Evolutionary conservation across 2,888 invertebrate species (phyloP).

Genomic region (Furcula furcula): DNA sequence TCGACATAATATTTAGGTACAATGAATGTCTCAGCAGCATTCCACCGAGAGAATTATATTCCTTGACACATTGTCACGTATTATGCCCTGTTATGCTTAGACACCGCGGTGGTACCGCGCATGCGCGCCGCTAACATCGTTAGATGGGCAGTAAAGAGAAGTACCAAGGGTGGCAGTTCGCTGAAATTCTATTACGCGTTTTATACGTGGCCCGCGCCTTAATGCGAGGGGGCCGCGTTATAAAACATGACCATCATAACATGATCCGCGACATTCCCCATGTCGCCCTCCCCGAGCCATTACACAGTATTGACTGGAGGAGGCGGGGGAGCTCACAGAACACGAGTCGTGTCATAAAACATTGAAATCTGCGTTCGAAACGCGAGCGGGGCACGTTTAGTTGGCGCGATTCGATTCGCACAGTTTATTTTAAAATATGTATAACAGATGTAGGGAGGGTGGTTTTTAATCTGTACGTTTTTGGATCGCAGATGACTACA

Average conservation of each 20-base stretch:
- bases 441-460: conserved; percentile 55
- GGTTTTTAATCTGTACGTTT: conserved; percentile 47
- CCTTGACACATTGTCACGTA: conserved; percentile 38
- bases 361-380: conserved; percentile 64
- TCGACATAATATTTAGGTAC: no score
- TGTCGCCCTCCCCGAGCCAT: conserved; percentile 36
- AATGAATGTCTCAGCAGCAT: no score
- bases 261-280: conserved; percentile 54
- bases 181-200: conserved; percentile 79
- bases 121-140: conserved; percentile 71
- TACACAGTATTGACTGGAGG: conserved; percentile 33
- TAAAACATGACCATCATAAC: conserved; percentile 67
- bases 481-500: conserved; percentile 31
- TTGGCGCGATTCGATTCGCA: conserved; percentile 70
- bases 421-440: conserved; percentile 79
- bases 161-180: conserved; percentile 55
- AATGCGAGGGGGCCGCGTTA: conserved; percentile 62
- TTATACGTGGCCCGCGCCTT: conserved; percentile 72
- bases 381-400: conserved; percentile 37
- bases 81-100: conserved; percentile 43
- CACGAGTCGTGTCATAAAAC: conserved; percentile 49
- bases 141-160: conserved; percentile 63
- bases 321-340: conserved; percentile 35
- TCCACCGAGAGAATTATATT: conserved; percentile 41
- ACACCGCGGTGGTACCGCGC: conserved; percentile 52